phyloP scores from a whole-genome alignment of 2,113 vertebrate genomes.

The Gallinago paraguaiae region DNA sequence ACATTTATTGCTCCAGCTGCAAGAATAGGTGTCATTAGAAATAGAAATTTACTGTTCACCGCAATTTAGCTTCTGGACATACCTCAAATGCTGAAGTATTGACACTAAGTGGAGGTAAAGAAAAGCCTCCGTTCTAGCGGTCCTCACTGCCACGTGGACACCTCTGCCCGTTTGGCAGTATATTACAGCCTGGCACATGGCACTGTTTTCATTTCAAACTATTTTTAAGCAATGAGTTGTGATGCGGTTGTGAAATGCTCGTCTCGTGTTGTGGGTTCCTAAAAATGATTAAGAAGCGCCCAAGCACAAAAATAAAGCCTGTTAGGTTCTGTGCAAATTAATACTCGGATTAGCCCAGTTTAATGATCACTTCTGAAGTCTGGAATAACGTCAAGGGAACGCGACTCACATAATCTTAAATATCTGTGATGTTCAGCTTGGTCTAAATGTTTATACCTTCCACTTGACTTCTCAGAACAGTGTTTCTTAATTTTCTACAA shows the following conservation, averaged over 20 bases:
- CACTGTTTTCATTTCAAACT: neutral
- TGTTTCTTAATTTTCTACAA: neutral
- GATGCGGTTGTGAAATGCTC: neutral
- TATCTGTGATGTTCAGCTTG: neutral
- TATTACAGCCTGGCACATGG: neutral
- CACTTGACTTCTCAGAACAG: neutral
- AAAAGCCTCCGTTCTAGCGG: fast-evolving
- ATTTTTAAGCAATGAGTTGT: neutral
- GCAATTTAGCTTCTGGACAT: neutral
- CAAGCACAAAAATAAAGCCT: slow-evolving; percentile 22
- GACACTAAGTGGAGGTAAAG: neutral
- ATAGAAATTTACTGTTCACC: neutral
- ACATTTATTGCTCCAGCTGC: neutral
- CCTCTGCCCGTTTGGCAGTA: neutral
- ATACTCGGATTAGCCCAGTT: neutral
- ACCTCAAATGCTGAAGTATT: neutral
- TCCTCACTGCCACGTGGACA: neutral
- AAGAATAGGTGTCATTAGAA: neutral
- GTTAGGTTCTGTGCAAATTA: neutral
- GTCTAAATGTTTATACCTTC: neutral
- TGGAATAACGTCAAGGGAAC: neutral
- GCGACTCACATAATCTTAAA: neutral
- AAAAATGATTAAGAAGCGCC: neutral
- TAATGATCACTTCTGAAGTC: neutral
- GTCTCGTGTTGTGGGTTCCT: neutral